Percentiles rank a stretch among this genome's conserved stretches.
These are phyloP conservation scores for Galerucella pusilla DNA, from an alignment of 2,888 invertebrate species.

Conservation along the genomic window DNA sequence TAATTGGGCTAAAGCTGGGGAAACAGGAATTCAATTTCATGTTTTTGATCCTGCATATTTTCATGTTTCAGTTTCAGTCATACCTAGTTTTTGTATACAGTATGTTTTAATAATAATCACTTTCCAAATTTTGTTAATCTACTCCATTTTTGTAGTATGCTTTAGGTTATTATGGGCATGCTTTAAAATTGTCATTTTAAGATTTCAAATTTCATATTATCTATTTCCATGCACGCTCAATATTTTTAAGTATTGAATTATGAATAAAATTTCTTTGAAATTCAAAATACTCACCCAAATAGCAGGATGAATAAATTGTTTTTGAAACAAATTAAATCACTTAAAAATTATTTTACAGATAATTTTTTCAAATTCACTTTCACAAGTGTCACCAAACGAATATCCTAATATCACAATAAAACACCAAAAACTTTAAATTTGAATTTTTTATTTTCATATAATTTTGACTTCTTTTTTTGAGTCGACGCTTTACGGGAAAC, in stretches of 20 bases:
- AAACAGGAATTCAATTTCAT: too few species aligned
- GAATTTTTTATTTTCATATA: constrained; percentile 14
- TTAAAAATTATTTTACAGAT: neutral
- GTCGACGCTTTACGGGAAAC: constrained; percentile 43
- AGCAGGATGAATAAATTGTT: neutral
- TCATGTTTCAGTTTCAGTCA: neutral
- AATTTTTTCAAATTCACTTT: neutral
- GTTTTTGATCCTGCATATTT: neutral
- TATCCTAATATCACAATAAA: neutral
- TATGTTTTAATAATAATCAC: too few species aligned
- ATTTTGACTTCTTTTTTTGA: constrained; percentile 28
- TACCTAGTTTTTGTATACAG: neutral
- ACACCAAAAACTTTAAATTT: neutral
- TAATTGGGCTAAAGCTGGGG: too few species aligned
- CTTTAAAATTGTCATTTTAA: too few species aligned
- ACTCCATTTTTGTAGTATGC: too few species aligned
- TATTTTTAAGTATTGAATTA: too few species aligned
- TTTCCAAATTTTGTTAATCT: too few species aligned
- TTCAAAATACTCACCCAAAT: neutral
- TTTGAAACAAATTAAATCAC: neutral
- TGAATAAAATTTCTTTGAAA: neutral
- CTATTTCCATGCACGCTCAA: too few species aligned
- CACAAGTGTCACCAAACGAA: neutral
- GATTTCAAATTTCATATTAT: too few species aligned
- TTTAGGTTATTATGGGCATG: too few species aligned